A percentile compares a stretch with the other conserved stretches of the same genome.
phyloP scores from a whole-genome alignment of 1,140 invertebrate species.

The Drosophila nikananu region DNA sequence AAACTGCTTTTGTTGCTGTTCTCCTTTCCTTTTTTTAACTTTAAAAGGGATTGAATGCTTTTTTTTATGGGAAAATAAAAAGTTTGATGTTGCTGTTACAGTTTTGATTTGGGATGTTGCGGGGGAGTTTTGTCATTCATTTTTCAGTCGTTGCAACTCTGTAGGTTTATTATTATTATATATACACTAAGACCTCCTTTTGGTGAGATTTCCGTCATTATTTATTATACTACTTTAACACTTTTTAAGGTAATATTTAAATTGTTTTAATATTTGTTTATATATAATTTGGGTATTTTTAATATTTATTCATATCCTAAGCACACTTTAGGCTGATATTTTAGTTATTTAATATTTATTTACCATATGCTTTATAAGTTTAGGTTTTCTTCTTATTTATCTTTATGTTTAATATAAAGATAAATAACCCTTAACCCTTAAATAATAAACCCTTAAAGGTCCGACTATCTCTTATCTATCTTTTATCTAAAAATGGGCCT shows the following conservation, averaged over 20 bases:
- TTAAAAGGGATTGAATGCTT: not conserved
- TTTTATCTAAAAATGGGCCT: not conserved
- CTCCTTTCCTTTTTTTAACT: not conserved
- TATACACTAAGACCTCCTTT: too few species aligned
- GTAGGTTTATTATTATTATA: not conserved
- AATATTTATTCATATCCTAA: not conserved
- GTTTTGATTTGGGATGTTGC: not conserved
- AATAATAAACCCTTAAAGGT: not conserved
- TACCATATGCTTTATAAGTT: too few species aligned
- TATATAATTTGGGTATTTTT: too few species aligned
- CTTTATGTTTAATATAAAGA: too few species aligned
- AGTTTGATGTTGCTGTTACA: not conserved
- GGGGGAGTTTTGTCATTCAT: too few species aligned
- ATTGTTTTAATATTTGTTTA: too few species aligned
- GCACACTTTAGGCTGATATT: too few species aligned
- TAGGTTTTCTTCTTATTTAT: not conserved
- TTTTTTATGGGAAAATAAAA: not conserved
- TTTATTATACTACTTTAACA: too few species aligned
- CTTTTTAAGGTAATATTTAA: too few species aligned
- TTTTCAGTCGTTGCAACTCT: not conserved
- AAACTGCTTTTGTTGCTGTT: constrained; percentile 16
- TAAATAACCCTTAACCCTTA: too few species aligned
- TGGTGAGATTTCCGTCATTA: too few species aligned
- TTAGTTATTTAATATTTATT: too few species aligned
- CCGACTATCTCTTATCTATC: not conserved